Conservation (phyloP, 2,113 vertebrate genomes). For the Varanus salvator region DNA sequence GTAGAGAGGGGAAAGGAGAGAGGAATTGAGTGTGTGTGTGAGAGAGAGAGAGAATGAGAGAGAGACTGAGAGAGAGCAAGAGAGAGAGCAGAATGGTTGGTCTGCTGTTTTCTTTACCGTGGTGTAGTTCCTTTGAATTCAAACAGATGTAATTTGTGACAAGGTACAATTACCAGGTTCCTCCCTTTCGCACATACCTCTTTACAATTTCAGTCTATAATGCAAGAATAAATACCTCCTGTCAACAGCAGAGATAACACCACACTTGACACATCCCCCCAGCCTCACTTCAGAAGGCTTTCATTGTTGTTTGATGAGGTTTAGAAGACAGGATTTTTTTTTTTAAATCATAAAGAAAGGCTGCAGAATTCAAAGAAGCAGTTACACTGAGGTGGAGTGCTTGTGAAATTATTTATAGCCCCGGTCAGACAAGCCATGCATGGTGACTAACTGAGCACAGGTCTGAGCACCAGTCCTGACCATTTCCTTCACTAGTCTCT, state of each 20-base stretch:
- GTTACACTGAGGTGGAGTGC: not conserved
- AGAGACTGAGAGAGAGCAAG: not conserved
- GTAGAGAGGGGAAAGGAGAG: not conserved
- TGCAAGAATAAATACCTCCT: conserved; percentile 39
- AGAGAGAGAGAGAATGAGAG: not conserved
- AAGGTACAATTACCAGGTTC: conserved; percentile 56
- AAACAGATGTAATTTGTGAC: conserved; percentile 67
- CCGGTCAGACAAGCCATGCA: not conserved
- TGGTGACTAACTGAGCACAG: not conserved
- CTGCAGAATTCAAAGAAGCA: not conserved
- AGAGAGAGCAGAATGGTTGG: not conserved
- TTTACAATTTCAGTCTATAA: conserved; percentile 58
- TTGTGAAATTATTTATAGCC: not conserved
- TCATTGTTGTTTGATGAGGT: conserved; percentile 20
- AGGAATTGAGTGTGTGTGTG: too few species aligned
- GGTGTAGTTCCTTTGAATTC: conserved; percentile 55
- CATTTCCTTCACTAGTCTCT: not conserved
- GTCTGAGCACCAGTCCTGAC: not conserved
- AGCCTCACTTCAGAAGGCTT: conserved; percentile 12
- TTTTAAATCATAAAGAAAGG: not conserved
- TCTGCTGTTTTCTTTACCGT: not conserved
- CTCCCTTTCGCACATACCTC: conserved; percentile 59
- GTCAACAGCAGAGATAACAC: conserved; percentile 11
- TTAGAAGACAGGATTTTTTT: conserved; percentile 15
- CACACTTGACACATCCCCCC: conserved; percentile 13